Evolutionary conservation across 2,113 vertebrate species (phyloP), one percentile per base, ranked within the genome.

Genomic region (Sardina pilchardus): DNA sequence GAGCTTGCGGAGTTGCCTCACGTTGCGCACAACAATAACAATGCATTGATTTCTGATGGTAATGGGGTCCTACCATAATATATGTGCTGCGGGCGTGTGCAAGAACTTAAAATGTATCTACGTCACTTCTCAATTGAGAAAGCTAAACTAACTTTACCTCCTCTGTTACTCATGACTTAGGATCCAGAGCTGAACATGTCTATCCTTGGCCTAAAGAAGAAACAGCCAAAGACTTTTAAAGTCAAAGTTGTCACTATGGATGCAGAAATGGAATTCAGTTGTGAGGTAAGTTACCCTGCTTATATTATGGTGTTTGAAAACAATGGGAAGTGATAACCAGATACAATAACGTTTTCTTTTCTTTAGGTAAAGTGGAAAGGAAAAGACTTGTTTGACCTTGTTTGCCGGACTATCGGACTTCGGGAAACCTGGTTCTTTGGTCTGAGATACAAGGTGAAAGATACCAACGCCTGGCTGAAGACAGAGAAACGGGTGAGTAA

Each of bases 391-490:
- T 98, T 98, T 94, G 97, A 98, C 87, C 90, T 97, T 91, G 97
- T 98, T 84, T 98, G 97, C 85, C 92, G 96, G 71, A 96, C 96
- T 0, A 94, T 98, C 14, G 97, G 96, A 56, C 91, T 98, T 26
- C 96, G 97, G 87, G 97, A 98, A 90, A 97, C 96, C 10, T 98
- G 97, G 97, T 98, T 97, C 89, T 98, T 98, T 90, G 97, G 97
- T 44, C 94, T 98, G 53, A 93, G 97, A 83, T 98, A 97, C 91
- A 95, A 94, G 0, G 89, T 97, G 4, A 98, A 97, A 92, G 97
- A 97, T 88, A 97, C 97, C 14, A 94, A 95, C 45, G 96, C 95
- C 36, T 98, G 97, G 97, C 89, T 98, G 82, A 98, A 98, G 92
- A 95, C 94, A 90, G 97, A 98, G 88, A 98, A 97, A 93, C 94